These are phyloP conservation scores for Kradibia gibbosae DNA, from an alignment of 1,140 invertebrate genomes.

Conservation along the genomic window DNA sequence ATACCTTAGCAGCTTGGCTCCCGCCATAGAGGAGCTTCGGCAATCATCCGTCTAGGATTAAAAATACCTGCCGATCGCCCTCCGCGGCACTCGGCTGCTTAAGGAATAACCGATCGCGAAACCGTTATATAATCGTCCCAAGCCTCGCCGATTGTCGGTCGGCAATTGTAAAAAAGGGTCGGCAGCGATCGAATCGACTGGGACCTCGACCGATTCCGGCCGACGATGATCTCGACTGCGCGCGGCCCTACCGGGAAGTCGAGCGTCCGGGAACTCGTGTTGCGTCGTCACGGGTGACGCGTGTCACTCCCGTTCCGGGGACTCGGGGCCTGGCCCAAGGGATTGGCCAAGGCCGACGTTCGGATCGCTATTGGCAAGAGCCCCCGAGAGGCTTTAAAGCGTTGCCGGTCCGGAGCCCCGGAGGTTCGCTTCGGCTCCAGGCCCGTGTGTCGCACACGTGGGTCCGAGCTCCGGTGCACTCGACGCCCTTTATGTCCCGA, in stretches of 20 bases:
- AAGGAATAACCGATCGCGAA: neutral
- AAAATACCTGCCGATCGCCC: neutral
- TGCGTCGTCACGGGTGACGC: neutral
- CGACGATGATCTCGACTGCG: neutral
- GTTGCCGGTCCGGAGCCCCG: too few species aligned
- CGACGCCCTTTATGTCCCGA: neutral
- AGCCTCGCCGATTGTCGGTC: neutral
- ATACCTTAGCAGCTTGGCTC: neutral
- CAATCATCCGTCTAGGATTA: neutral
- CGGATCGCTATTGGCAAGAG: too few species aligned
- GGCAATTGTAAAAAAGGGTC: neutral
- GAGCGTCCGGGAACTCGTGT: neutral
- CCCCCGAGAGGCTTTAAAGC: too few species aligned
- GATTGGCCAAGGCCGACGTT: too few species aligned
- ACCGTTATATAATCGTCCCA: neutral
- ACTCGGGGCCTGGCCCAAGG: neutral
- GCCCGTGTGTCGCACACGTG: too few species aligned
- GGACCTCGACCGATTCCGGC: neutral
- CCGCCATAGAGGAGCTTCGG: neutral
- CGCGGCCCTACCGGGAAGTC: conserved; percentile 4
- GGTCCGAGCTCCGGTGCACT: neutral
- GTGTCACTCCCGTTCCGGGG: neutral
- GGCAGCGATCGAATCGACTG: neutral
- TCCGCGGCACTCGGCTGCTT: neutral
- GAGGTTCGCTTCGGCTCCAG: too few species aligned